Evolutionary conservation across 2,113 vertebrate species (phyloP).

Genomic region (Tachysurus fulvidraco): DNA sequence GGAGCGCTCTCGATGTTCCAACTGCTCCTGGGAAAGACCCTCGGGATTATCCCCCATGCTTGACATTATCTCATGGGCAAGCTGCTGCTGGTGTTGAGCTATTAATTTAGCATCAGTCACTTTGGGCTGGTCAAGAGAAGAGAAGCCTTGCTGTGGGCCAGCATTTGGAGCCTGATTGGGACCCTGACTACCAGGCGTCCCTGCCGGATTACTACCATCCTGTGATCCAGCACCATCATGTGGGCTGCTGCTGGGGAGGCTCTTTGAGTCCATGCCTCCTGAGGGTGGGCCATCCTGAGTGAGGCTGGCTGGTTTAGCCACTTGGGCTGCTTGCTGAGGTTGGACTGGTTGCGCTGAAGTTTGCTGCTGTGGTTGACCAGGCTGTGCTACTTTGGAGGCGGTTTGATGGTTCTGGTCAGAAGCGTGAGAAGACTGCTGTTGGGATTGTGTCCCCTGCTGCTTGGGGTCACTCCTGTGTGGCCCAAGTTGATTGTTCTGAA

Average conservation of each 20-base stretch:
- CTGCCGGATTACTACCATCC: slow-evolving; percentile 80
- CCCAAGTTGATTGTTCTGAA: slow-evolving; percentile 85
- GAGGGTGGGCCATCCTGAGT: slow-evolving; percentile 82
- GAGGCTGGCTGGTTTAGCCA: slow-evolving; percentile 72
- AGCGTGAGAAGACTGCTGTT: slow-evolving; percentile 70
- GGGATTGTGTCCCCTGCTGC: slow-evolving; percentile 64
- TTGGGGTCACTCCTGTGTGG: slow-evolving; percentile 87
- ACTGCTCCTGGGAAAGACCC: slow-evolving; percentile 94
- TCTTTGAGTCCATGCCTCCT: slow-evolving; percentile 85
- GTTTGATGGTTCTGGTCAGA: slow-evolving; percentile 91
- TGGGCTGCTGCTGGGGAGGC: slow-evolving; percentile 82
- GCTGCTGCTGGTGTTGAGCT: slow-evolving; percentile 78
- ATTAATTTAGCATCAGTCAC: slow-evolving; percentile 67
- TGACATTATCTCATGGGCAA: slow-evolving; percentile 83
- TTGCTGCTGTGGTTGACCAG: slow-evolving; percentile 76
- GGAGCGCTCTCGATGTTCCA: slow-evolving; percentile 94
- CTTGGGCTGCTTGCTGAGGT: slow-evolving; percentile 63
- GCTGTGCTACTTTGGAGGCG: slow-evolving; percentile 85
- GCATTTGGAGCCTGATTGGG: slow-evolving; percentile 66
- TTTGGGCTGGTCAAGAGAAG: slow-evolving; percentile 57
- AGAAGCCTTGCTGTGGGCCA: slow-evolving; percentile 79
- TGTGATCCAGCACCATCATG: slow-evolving; percentile 77
- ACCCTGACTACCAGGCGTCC: slow-evolving; percentile 77
- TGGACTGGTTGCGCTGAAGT: slow-evolving; percentile 69
- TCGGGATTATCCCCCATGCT: slow-evolving; percentile 93